phyloP scores from a whole-genome alignment of 2,797 vertebrate species.

The Arnoldichthys spilopterus region DNA sequence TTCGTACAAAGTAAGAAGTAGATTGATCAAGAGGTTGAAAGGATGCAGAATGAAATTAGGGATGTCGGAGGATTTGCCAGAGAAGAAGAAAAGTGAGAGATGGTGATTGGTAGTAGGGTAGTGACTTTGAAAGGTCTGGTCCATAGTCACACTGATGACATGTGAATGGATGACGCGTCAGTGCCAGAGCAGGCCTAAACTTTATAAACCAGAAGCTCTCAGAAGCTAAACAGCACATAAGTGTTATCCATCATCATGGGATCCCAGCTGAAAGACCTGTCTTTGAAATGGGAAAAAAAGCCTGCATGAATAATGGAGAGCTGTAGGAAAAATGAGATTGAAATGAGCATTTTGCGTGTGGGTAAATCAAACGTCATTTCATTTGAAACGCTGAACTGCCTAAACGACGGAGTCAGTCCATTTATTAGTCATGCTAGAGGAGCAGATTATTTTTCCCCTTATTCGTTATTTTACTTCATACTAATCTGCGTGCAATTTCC shows the following conservation, averaged over 20 bases:
- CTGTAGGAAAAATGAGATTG: constrained; percentile 60
- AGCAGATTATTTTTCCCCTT: constrained; percentile 40
- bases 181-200: constrained; percentile 55
- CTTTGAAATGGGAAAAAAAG: constrained; percentile 52
- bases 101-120: background rate
- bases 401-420: constrained; percentile 62
- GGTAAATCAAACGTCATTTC: constrained; percentile 61
- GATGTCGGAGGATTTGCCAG: background rate
- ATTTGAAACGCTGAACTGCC: constrained; percentile 58
- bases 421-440: constrained; percentile 65
- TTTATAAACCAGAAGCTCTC: constrained; percentile 61
- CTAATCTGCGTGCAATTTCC: constrained; percentile 54
- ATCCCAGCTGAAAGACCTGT: constrained; percentile 63
- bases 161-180: constrained; percentile 46
- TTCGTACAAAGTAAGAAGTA: background rate
- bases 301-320: constrained; percentile 61
- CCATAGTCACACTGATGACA: constrained; percentile 52
- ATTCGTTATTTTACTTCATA: constrained; percentile 41
- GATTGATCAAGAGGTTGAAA: background rate
- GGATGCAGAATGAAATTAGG: background rate
- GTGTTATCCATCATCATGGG: constrained; percentile 66
- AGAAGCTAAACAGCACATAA: constrained; percentile 68
- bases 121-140: background rate
- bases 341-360: constrained; percentile 58
- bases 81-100: background rate